These are phyloP conservation scores for Stenoptilia bipunctidactyla DNA, from an alignment of 2,888 invertebrate genomes.

Conservation along the genomic window DNA sequence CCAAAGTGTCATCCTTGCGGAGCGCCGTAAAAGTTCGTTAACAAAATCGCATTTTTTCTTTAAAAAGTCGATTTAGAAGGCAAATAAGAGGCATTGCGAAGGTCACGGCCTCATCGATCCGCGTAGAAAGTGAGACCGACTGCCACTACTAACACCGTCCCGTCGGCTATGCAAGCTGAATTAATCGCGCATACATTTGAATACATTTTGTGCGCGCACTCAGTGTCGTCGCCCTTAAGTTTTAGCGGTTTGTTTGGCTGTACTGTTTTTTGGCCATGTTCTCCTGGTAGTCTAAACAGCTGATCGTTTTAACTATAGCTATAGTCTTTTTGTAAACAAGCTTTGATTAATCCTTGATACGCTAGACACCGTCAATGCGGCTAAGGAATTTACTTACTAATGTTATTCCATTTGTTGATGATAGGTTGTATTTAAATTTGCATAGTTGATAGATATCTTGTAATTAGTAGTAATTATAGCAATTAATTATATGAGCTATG, in stretches of 20 bases:
- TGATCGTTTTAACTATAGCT: too few relatives aligned
- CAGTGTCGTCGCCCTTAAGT: constrained; percentile 66
- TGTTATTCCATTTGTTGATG: too few relatives aligned
- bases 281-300: background rate
- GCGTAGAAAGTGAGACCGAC: constrained; percentile 69
- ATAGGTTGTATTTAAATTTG: too few relatives aligned
- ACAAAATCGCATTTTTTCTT: constrained; percentile 7
- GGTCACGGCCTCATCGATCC: constrained; percentile 71
- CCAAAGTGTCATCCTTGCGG: background rate
- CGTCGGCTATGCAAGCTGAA: constrained; percentile 71
- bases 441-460: background rate
- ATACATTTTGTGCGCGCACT: constrained; percentile 44
- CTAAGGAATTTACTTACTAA: too few relatives aligned
- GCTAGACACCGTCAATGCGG: too few relatives aligned
- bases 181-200: constrained; percentile 70
- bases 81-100: constrained; percentile 63
- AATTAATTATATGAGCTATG: too few relatives aligned
- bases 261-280: constrained; percentile 4
- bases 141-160: constrained; percentile 71
- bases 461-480: background rate
- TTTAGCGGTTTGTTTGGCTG: constrained; percentile 57
- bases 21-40: background rate
- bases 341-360: too few relatives aligned
- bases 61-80: constrained; percentile 54
- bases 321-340: too few relatives aligned